phyloP scores from a whole-genome alignment of 2,888 invertebrate species.

The Agrochola lychnidis region DNA sequence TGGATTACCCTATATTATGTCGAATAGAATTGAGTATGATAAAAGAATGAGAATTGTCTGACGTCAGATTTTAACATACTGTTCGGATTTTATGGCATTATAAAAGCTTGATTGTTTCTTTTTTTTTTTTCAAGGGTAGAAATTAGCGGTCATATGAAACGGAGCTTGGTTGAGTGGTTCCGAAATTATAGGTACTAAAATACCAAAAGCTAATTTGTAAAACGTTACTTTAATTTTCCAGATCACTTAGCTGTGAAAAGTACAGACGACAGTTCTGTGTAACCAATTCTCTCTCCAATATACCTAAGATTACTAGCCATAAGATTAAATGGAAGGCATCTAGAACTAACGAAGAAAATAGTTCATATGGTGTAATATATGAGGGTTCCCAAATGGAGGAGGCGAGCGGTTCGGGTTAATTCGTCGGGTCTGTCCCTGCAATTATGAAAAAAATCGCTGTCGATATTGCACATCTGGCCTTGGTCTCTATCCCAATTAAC shows the following conservation, averaged over 20 bases:
- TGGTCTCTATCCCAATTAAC: constrained; percentile 74
- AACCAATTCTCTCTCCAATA: constrained; percentile 48
- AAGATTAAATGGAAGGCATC: constrained; percentile 44
- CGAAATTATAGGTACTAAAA: background rate
- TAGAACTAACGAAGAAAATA: constrained; percentile 50
- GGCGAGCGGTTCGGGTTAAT: constrained; percentile 59
- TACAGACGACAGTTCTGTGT: constrained; percentile 1
- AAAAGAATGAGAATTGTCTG: constrained; percentile 44
- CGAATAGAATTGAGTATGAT: constrained; percentile 35
- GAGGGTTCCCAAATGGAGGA: constrained; percentile 43
- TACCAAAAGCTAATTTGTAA: constrained; percentile 9
- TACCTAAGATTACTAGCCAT: constrained; percentile 40
- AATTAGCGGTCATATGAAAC: background rate
- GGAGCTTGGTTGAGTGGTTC: background rate
- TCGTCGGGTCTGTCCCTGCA: constrained; percentile 62
- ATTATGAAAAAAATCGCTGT: constrained; percentile 72
- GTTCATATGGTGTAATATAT: constrained; percentile 55
- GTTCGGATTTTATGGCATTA: constrained; percentile 29
- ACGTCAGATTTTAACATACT: constrained; percentile 52
- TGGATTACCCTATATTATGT: constrained; percentile 49
- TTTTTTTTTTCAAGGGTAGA: constrained; percentile 14
- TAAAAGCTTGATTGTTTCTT: constrained; percentile 26
- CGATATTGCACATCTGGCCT: constrained; percentile 72
- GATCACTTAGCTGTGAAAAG: constrained; percentile 18
- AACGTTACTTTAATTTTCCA: constrained; percentile 12